These are phyloP conservation scores for Craniophora ligustri DNA, from an alignment of 2,888 invertebrate genomes.

Conservation along the genomic window DNA sequence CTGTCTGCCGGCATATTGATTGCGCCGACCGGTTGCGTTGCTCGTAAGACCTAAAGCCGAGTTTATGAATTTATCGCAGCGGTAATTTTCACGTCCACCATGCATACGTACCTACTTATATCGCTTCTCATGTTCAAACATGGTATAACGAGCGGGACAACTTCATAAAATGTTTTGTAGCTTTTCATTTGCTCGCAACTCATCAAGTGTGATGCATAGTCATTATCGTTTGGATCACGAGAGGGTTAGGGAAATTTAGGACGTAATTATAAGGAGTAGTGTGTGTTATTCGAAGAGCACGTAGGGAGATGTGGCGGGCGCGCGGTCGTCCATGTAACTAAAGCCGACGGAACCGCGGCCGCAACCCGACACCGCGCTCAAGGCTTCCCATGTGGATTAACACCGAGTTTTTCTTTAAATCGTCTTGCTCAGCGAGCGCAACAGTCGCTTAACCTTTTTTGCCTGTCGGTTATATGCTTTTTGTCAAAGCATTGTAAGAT, in stretches of 20 bases:
- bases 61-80: conserved; percentile 64
- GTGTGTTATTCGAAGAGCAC: conserved; percentile 56
- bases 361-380: conserved; percentile 77
- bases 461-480: conserved; percentile 25
- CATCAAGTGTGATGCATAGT: conserved; percentile 32
- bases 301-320: conserved; percentile 68
- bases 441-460: conserved; percentile 51
- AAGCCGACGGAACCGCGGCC: conserved; percentile 63
- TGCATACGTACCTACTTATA: conserved; percentile 47
- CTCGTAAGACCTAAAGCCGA: conserved; percentile 57
- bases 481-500: conserved; percentile 27
- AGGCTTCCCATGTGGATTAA: conserved; percentile 84
- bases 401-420: conserved; percentile 72
- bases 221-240: conserved; percentile 29
- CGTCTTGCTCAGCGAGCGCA: conserved; percentile 60
- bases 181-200: conserved; percentile 55
- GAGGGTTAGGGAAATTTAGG: conserved; percentile 32
- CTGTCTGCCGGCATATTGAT: conserved; percentile 82
- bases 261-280: conserved; percentile 47
- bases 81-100: conserved; percentile 70
- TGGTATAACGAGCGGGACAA: conserved; percentile 69
- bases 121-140: conserved; percentile 63
- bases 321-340: conserved; percentile 79
- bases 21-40: conserved; percentile 69
- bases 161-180: conserved; percentile 64